Evolutionary conservation across 2,113 vertebrate genomes (phyloP).

Genomic region (Campylorhamphus procurvoides): DNA sequence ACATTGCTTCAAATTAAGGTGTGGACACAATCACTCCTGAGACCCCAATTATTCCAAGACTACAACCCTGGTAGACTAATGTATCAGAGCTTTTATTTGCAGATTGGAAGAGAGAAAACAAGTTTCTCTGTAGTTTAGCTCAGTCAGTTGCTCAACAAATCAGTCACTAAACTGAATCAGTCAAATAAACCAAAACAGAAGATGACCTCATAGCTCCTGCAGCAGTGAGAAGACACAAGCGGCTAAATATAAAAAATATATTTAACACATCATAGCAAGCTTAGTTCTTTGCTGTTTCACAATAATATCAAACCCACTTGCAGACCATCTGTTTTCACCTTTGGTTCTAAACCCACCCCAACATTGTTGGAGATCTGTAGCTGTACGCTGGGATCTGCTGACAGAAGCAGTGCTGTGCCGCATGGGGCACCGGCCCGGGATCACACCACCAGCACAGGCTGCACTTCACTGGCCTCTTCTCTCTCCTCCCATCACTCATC

Average conservation of each 20-base stretch:
- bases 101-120: neutral
- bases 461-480: neutral
- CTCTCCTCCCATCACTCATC: neutral
- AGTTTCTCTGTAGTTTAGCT: neutral
- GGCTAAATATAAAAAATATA: neutral
- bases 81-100: neutral
- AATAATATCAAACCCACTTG: neutral
- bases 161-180: neutral
- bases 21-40: neutral
- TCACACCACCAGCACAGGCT: neutral
- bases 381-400: rapidly evolving
- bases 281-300: neutral
- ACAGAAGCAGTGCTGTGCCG: rapidly evolving
- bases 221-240: neutral
- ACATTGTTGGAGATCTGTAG: rapidly evolving
- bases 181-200: neutral
- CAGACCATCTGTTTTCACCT: neutral
- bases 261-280: neutral
- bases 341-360: rapidly evolving
- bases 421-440: rapidly evolving
- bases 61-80: neutral
- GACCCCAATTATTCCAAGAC: neutral
- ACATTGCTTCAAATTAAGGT: neutral
- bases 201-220: neutral
- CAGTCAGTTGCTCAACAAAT: neutral